A percentile compares a stretch with the other conserved stretches of the same genome.
phyloP scores from a whole-genome alignment of 2,113 vertebrate species.

The Sturnus vulgaris region DNA sequence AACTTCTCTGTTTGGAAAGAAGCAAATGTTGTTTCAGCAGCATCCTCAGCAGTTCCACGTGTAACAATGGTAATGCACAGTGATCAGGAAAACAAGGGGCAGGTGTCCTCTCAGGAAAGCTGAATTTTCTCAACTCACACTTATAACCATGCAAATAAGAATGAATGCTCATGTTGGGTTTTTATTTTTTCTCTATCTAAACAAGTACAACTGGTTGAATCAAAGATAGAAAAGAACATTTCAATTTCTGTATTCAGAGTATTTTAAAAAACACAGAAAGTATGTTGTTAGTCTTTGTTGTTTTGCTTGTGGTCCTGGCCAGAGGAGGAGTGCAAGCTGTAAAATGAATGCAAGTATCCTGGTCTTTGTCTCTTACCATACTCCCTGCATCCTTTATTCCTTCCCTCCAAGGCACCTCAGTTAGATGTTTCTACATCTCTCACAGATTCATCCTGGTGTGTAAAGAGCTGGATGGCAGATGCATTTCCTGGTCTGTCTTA shows the following conservation, averaged over 20 bases:
- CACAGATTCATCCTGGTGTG: not conserved
- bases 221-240: not conserved
- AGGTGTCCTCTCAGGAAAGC: not conserved
- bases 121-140: not conserved
- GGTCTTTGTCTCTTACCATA: not conserved
- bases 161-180: not conserved
- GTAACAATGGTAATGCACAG: not conserved
- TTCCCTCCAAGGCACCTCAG: not conserved
- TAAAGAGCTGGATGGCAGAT: not conserved
- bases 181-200: not conserved
- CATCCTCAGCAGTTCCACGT: not conserved
- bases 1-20: not conserved
- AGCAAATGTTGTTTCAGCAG: not conserved
- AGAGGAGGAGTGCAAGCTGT: not conserved
- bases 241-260: not conserved
- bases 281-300: accelerated
- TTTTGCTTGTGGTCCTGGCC: not conserved
- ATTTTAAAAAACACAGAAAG: not conserved
- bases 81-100: not conserved
- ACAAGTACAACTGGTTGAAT: not conserved
- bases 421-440: not conserved
- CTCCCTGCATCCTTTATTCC: not conserved
- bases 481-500: not conserved
- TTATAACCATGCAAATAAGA: not conserved
- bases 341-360: not conserved